phyloP scores from a whole-genome alignment of 2,888 invertebrate species.

The Pachydiplax longipennis region DNA sequence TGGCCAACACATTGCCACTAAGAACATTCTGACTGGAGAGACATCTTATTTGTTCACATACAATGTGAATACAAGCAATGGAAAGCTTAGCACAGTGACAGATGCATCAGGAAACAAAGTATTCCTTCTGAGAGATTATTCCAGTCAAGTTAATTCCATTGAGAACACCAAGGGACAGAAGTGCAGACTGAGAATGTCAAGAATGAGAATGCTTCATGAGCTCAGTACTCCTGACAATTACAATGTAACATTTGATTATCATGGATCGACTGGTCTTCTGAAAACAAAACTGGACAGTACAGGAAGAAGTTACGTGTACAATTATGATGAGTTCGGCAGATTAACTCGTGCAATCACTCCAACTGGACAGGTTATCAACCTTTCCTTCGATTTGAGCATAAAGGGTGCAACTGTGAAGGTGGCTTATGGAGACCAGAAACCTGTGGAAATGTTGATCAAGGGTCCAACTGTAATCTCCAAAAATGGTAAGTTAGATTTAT shows the following conservation, averaged over 20 bases:
- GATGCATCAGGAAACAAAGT: conserved; percentile 80
- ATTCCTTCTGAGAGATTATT: conserved; percentile 60
- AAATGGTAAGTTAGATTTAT: conserved; percentile 61
- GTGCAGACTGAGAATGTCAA: conserved; percentile 87
- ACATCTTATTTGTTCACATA: conserved; percentile 93
- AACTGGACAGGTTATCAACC: conserved; percentile 89
- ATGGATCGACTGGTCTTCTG: conserved; percentile 86
- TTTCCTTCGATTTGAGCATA: conserved; percentile 87
- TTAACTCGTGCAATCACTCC: conserved; percentile 91
- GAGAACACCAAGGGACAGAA: conserved; percentile 94
- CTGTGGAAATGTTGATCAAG: conserved; percentile 85
- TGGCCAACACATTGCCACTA: conserved; percentile 93
- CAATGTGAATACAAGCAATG: conserved; percentile 95
- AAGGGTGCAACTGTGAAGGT: conserved; percentile 90
- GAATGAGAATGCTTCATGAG: conserved; percentile 91
- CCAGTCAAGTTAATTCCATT: conserved; percentile 81
- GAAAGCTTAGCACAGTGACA: conserved; percentile 90
- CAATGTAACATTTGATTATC: conserved; percentile 92
- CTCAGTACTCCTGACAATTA: conserved; percentile 92
- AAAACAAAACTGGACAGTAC: conserved; percentile 89
- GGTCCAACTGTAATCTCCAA: conserved; percentile 84
- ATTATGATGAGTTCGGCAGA: conserved; percentile 94
- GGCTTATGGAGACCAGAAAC: conserved; percentile 81
- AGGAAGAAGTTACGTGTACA: conserved; percentile 90
- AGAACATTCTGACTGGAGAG: conserved; percentile 93